A percentile compares a stretch with the other conserved stretches of the same genome.
These are phyloP conservation scores for Dynastes maya DNA, from an alignment of 2,888 invertebrate genomes.

Conservation along the genomic window DNA sequence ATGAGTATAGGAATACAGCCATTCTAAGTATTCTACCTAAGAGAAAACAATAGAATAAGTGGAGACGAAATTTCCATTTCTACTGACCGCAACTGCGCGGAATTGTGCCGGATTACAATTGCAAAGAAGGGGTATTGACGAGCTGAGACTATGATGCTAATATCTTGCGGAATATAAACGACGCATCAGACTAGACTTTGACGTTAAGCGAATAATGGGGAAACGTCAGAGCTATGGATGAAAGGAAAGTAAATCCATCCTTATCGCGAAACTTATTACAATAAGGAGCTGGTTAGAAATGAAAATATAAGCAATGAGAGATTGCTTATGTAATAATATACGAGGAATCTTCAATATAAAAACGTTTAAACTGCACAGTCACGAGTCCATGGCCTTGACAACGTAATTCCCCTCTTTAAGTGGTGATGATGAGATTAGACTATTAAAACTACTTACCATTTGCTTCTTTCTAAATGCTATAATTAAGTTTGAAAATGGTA, in stretches of 20 bases:
- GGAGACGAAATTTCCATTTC: slow-evolving; percentile 46
- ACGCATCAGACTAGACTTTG: slow-evolving; percentile 26
- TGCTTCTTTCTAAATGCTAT: too few species aligned
- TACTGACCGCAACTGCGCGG: slow-evolving; percentile 26
- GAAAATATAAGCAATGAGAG: not conserved
- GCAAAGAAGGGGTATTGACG: slow-evolving; percentile 36
- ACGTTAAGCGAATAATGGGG: slow-evolving; percentile 36
- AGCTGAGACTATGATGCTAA: slow-evolving; percentile 37
- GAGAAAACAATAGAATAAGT: not conserved
- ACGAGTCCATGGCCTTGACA: too few species aligned
- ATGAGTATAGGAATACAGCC: not conserved
- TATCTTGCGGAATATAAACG: slow-evolving; percentile 39
- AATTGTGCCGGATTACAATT: slow-evolving; percentile 46
- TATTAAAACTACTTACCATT: too few species aligned
- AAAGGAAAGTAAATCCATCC: slow-evolving; percentile 26
- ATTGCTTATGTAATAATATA: too few species aligned
- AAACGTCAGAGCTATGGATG: slow-evolving; percentile 14
- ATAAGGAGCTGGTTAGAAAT: slow-evolving; percentile 1
- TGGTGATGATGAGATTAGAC: too few species aligned
- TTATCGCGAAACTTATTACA: slow-evolving; percentile 51
- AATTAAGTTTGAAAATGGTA: too few species aligned
- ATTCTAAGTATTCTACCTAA: not conserved
- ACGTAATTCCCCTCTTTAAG: too few species aligned
- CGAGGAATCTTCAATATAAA: too few species aligned
- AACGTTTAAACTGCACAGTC: too few species aligned